These are phyloP conservation scores for Melieria picta DNA, from an alignment of 2,888 invertebrate genomes.

Conservation along the genomic window DNA sequence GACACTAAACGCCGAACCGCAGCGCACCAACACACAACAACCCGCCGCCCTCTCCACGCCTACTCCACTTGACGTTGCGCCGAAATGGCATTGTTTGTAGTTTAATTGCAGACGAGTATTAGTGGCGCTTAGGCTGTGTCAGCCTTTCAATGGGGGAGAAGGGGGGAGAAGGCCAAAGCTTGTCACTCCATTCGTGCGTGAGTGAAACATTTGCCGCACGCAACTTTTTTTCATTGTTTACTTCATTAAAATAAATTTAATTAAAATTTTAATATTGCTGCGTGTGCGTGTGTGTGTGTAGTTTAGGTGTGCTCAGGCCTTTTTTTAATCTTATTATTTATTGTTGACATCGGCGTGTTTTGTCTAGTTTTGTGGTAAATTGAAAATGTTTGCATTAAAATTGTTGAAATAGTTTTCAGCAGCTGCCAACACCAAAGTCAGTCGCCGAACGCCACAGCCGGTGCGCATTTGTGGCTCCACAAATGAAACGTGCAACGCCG, in stretches of 20 bases:
- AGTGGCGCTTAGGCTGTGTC: no score
- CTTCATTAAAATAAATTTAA: conserved; percentile 25
- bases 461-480: no score
- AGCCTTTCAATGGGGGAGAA: no score
- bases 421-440: no score
- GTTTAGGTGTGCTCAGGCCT: neutral
- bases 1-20: neutral
- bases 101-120: no score
- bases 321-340: conserved; percentile 1
- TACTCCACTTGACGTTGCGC: neutral
- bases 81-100: no score
- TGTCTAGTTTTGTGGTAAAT: neutral
- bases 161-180: conserved; percentile 38
- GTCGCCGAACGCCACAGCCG: no score
- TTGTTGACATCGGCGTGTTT: neutral
- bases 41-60: neutral
- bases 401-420: conserved; percentile 12
- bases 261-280: conserved; percentile 15
- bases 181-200: conserved; percentile 59
- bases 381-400: conserved; percentile 14
- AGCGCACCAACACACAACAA: conserved; percentile 3
- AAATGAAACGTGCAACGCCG: no score
- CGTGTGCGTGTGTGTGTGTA: conserved; percentile 16
- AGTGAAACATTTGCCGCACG: conserved; percentile 57
- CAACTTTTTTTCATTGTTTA: neutral